A percentile compares a stretch with the other conserved stretches of the same genome.
Evolutionary conservation across 1,140 invertebrate genomes (phyloP).

Genomic region (Pissodes strobi): DNA sequence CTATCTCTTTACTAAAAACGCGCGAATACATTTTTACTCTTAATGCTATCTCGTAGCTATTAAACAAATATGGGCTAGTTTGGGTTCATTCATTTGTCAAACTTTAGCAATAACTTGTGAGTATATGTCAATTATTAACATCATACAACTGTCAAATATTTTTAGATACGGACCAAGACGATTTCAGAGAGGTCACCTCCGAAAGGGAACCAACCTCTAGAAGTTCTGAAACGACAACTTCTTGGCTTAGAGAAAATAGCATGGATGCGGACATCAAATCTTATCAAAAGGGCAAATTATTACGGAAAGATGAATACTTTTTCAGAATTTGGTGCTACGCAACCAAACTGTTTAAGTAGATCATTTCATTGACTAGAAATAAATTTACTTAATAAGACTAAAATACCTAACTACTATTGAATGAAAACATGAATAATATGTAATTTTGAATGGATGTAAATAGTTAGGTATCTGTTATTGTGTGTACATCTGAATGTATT

Average conservation of each 20-base stretch:
- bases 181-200: conserved; percentile 63
- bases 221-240: conserved; percentile 89
- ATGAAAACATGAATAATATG: neutral
- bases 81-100: too few species aligned
- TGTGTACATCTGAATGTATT: neutral
- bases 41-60: too few species aligned
- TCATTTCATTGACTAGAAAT: neutral
- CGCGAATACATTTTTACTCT: too few species aligned
- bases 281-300: conserved; percentile 79
- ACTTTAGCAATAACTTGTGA: too few species aligned
- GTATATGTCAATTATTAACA: too few species aligned
- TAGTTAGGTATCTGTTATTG: neutral
- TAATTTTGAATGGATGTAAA: conserved; percentile 1
- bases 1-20: too few species aligned
- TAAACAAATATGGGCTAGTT: too few species aligned
- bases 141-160: too few species aligned
- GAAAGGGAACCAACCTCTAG: conserved; percentile 74
- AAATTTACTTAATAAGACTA: neutral
- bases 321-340: conserved; percentile 90
- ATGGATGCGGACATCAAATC: conserved; percentile 92
- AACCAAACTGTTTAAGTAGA: conserved; percentile 78
- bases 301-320: conserved; percentile 90
- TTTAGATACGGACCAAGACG: conserved; percentile 57
- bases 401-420: too few species aligned
- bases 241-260: conserved; percentile 86